These are phyloP conservation scores for Enteromius mattozi DNA, from an alignment of 2,797 vertebrate species.

Conservation along the genomic window DNA sequence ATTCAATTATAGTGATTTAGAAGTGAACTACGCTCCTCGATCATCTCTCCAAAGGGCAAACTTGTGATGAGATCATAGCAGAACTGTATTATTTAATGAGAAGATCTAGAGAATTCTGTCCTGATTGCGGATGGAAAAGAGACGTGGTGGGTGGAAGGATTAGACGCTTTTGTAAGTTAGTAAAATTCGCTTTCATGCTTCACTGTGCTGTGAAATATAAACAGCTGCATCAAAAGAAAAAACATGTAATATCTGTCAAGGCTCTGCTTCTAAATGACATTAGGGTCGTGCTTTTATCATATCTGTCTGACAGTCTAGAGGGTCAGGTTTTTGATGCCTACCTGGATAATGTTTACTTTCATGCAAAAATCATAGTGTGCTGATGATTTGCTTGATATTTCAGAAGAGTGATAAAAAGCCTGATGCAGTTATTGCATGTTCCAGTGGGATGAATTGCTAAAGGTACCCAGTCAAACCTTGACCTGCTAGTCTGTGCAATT, in stretches of 20 bases:
- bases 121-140: constrained; percentile 35
- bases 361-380: not conserved
- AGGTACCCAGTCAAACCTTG: constrained; percentile 2
- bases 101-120: constrained; percentile 25
- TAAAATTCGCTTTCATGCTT: constrained; percentile 47
- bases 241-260: constrained; percentile 7
- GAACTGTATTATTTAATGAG: constrained; percentile 49
- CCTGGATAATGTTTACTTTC: not conserved
- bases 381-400: constrained; percentile 4
- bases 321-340: not conserved
- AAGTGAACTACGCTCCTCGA: constrained; percentile 61
- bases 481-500: not conserved
- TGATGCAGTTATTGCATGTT: not conserved
- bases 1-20: constrained; percentile 68
- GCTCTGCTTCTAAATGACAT: constrained; percentile 1
- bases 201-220: constrained; percentile 27
- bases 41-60: constrained; percentile 51
- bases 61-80: constrained; percentile 55
- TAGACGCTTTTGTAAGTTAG: constrained; percentile 49
- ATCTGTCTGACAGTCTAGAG: not conserved
- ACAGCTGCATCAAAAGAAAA: not conserved
- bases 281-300: constrained; percentile 2
- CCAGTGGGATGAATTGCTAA: not conserved
- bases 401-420: not conserved
- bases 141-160: constrained; percentile 27